Evolutionary conservation across 2,113 vertebrate genomes (phyloP).

Genomic region (Cranoglanis bouderius): DNA sequence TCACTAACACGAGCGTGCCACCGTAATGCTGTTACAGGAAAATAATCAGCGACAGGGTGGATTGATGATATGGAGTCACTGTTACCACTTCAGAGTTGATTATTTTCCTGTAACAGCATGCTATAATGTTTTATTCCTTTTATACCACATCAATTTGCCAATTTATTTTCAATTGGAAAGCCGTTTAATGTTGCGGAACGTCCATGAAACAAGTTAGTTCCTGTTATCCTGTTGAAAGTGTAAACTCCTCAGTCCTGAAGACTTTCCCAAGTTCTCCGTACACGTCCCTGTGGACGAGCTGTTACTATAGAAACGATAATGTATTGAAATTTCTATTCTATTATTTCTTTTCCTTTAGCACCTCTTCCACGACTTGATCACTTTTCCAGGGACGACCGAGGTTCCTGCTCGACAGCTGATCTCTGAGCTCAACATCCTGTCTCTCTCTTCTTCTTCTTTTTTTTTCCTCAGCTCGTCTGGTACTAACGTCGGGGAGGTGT

Average conservation of each 20-base stretch:
- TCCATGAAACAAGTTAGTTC: not conserved
- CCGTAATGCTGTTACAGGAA: not conserved
- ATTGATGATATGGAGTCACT: not conserved
- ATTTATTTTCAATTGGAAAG: not conserved
- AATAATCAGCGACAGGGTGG: not conserved
- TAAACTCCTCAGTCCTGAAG: not conserved
- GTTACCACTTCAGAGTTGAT: not conserved
- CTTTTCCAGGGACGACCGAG: slow-evolving; percentile 18
- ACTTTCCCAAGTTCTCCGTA: not conserved
- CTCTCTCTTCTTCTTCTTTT: not conserved
- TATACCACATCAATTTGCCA: not conserved
- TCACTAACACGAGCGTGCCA: not conserved
- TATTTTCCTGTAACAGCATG: not conserved
- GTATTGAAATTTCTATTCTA: not conserved
- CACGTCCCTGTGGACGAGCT: not conserved
- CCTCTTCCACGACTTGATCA: not conserved
- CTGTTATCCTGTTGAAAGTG: not conserved
- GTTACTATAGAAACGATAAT: not conserved
- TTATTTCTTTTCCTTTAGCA: not conserved
- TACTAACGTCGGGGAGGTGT: slow-evolving; percentile 22
- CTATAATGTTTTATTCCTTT: not conserved
- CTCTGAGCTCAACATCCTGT: slow-evolving; percentile 47
- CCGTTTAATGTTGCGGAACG: not conserved
- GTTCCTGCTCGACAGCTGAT: slow-evolving; percentile 41
- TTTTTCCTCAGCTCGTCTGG: slow-evolving; percentile 33